A percentile compares a stretch with the other conserved stretches of the same genome.
Conservation (phyloP, 2,113 vertebrate genomes). For the Suricata suricatta region DNA sequence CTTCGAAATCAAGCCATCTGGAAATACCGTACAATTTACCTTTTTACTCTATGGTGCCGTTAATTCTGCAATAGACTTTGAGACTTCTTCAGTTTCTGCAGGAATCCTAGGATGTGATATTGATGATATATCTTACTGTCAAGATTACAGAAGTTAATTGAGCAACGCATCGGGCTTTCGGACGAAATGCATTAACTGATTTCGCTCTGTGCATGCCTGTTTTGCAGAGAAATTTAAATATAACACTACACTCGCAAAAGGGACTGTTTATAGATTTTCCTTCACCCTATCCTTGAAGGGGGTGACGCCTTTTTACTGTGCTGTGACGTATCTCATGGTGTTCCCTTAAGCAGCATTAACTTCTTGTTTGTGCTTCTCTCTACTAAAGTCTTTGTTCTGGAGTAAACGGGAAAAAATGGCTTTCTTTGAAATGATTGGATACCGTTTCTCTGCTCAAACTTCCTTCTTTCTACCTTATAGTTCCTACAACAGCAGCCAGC, state of each 20-base stretch:
- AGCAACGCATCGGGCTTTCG: neutral
- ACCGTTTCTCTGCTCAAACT: slow-evolving; percentile 57
- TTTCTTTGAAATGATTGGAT: neutral
- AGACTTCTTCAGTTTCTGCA: slow-evolving; percentile 14
- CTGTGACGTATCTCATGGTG: neutral
- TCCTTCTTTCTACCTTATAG: slow-evolving; percentile 79
- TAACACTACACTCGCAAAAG: neutral
- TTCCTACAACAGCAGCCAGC: slow-evolving; percentile 95
- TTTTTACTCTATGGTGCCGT: neutral
- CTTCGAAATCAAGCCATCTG: neutral
- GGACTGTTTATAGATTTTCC: slow-evolving; percentile 22
- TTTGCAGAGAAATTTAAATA: slow-evolving; percentile 32
- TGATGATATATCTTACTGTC: neutral
- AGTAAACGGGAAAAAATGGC: neutral
- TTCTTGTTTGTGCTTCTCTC: slow-evolving; percentile 37
- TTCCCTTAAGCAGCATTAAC: slow-evolving; percentile 36
- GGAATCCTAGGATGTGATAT: neutral
- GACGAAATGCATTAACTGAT: neutral
- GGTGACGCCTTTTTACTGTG: neutral
- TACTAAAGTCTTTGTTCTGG: slow-evolving; percentile 41
- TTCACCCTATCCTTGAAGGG: neutral
- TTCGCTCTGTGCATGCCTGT: slow-evolving; percentile 34
- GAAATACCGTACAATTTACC: neutral
- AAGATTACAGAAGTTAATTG: slow-evolving; percentile 41
- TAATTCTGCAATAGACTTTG: neutral